These are phyloP conservation scores for Atta colombica DNA, from an alignment of 1,140 invertebrate species.

Conservation along the genomic window DNA sequence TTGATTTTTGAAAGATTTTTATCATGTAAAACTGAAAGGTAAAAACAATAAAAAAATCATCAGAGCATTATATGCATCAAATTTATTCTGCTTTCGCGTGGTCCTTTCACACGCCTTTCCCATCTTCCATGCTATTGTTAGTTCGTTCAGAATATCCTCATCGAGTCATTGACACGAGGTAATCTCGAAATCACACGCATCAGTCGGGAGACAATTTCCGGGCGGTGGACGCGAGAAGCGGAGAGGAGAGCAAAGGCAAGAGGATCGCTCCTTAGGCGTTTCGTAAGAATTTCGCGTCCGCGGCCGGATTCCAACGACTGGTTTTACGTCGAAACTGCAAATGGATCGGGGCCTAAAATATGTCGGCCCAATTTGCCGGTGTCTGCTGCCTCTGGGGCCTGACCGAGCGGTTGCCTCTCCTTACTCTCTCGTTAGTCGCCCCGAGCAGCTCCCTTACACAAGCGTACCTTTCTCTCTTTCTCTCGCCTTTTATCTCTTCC, in stretches of 20 bases:
- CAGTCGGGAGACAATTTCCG: slow-evolving; percentile 66
- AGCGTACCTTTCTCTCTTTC: slow-evolving; percentile 1
- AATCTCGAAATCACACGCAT: slow-evolving; percentile 54
- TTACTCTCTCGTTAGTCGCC: slow-evolving; percentile 75
- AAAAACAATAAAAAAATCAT: neutral
- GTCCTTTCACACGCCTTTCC: neutral
- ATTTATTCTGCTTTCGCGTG: neutral
- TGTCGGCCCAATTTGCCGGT: slow-evolving; percentile 81
- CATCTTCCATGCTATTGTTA: slow-evolving; percentile 29
- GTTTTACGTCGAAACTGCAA: slow-evolving; percentile 80
- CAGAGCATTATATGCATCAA: neutral
- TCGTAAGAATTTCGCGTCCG: slow-evolving; percentile 77
- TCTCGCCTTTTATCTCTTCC: neutral
- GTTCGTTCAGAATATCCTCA: neutral
- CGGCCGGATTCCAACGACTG: slow-evolving; percentile 78
- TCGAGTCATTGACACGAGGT: slow-evolving; percentile 50
- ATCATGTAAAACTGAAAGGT: neutral
- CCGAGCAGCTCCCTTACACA: slow-evolving; percentile 54
- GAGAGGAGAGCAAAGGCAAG: slow-evolving; percentile 8
- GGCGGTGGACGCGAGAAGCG: neutral
- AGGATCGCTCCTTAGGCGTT: slow-evolving; percentile 75
- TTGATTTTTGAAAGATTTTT: neutral
- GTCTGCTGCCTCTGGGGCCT: slow-evolving; percentile 77
- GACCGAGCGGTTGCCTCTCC: slow-evolving; percentile 34
- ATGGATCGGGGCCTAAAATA: slow-evolving; percentile 79